Evolutionary conservation across 2,797 vertebrate species (phyloP).

Genomic region (Siniperca scherzeri): DNA sequence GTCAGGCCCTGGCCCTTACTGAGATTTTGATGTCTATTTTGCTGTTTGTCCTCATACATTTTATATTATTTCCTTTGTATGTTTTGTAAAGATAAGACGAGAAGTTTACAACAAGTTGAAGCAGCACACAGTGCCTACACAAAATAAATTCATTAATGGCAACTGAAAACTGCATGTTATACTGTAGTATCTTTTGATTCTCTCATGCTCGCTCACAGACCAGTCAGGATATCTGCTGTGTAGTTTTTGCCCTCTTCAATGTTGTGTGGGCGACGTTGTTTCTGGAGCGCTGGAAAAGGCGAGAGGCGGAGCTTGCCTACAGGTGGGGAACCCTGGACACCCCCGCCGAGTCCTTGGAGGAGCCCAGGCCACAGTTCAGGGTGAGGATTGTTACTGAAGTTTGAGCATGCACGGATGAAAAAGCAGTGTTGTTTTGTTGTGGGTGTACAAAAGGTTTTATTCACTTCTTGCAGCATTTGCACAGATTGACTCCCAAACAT

Average conservation of each 20-base stretch:
- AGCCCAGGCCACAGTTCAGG: constrained; percentile 94
- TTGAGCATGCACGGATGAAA: not conserved
- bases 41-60: not conserved
- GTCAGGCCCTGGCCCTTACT: not conserved
- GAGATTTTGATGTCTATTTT: not conserved
- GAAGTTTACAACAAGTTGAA: not conserved
- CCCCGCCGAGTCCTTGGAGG: constrained; percentile 91
- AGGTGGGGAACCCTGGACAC: constrained; percentile 95
- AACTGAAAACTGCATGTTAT: not conserved
- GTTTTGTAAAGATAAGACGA: not conserved
- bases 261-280: constrained; percentile 96
- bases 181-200: constrained; percentile 17
- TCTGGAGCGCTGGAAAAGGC: constrained; percentile 95
- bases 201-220: constrained; percentile 80
- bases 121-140: not conserved
- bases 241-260: constrained; percentile 95
- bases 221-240: constrained; percentile 94
- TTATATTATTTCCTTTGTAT: not conserved
- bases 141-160: not conserved
- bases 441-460: not conserved
- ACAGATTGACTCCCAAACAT: not conserved
- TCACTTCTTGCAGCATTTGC: not conserved
- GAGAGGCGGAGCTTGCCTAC: constrained; percentile 93
- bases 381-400: constrained; percentile 79
- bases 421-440: not conserved